Conservation (phyloP, 1,140 invertebrate genomes). For the Rhyzopertha dominica region DNA sequence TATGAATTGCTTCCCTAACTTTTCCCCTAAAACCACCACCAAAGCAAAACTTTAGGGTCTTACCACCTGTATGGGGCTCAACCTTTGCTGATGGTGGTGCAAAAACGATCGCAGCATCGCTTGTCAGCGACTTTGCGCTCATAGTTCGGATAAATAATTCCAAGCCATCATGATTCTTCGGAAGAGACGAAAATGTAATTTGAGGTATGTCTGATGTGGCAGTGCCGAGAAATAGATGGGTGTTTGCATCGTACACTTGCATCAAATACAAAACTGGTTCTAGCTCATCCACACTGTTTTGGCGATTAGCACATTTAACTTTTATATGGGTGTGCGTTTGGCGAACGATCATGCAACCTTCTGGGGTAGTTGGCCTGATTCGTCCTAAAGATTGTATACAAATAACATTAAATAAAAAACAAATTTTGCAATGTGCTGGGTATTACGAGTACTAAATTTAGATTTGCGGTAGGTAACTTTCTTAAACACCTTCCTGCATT, state of each 20-base stretch:
- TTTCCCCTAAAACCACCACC: slow-evolving; percentile 20
- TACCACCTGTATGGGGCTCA: slow-evolving; percentile 45
- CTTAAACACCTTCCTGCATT: no score
- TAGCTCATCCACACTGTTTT: slow-evolving; percentile 42
- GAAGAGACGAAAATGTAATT: slow-evolving; percentile 49
- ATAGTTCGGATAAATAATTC: slow-evolving; percentile 51
- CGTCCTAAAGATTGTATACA: no score
- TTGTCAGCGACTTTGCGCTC: slow-evolving; percentile 47
- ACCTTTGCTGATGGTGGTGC: slow-evolving; percentile 27
- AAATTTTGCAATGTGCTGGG: no score
- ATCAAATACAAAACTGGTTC: slow-evolving; percentile 50
- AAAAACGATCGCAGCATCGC: slow-evolving; percentile 52
- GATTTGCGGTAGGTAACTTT: no score
- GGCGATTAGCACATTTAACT: slow-evolving; percentile 47
- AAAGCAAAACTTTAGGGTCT: slow-evolving; percentile 29
- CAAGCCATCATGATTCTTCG: slow-evolving; percentile 47
- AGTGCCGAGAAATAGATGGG: slow-evolving; percentile 49
- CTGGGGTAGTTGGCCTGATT: slow-evolving; percentile 34
- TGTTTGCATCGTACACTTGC: slow-evolving; percentile 53
- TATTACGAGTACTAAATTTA: no score
- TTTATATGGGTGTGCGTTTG: slow-evolving; percentile 47
- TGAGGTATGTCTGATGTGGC: slow-evolving; percentile 49
- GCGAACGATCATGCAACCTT: slow-evolving; percentile 48
- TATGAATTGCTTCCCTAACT: no score
- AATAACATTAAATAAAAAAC: no score